Evolutionary conservation across 2,888 invertebrate genomes (phyloP).

Genomic region (Ischnus inquisitorius): DNA sequence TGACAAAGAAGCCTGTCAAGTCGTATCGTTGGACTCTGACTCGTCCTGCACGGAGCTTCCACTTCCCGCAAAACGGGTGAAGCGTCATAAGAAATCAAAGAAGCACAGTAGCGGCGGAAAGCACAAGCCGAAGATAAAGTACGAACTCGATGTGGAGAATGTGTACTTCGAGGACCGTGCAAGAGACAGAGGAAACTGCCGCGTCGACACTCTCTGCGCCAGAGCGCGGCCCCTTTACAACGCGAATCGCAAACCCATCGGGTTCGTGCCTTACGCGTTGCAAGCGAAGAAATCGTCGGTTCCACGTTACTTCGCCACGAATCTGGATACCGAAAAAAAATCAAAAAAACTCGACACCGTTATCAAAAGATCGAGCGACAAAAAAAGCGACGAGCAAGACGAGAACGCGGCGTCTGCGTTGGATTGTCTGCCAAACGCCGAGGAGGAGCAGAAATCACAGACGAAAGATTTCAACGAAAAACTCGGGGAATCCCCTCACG

Average conservation of each 20-base stretch:
- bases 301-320: constrained; percentile 76
- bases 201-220: constrained; percentile 88
- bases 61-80: constrained; percentile 47
- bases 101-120: constrained; percentile 72
- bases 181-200: constrained; percentile 87
- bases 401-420: constrained; percentile 17
- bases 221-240: constrained; percentile 88
- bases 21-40: constrained; percentile 30
- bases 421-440: constrained; percentile 79
- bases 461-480: constrained; percentile 87
- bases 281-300: constrained; percentile 66
- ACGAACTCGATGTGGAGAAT: constrained; percentile 76
- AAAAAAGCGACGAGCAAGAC: constrained; percentile 12
- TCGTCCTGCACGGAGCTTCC: constrained; percentile 33
- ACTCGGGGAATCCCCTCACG: constrained; percentile 86
- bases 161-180: constrained; percentile 88
- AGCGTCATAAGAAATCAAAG: constrained; percentile 77
- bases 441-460: constrained; percentile 86
- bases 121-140: constrained; percentile 67
- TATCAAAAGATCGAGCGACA: constrained; percentile 67
- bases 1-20: constrained; percentile 46
- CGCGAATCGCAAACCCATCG: constrained; percentile 66
- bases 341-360: constrained; percentile 79
- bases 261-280: constrained; percentile 72
- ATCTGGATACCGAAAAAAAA: constrained; percentile 73